Base-by-base conservation (phyloP, 2,888 invertebrate genomes). In the Apamea anceps region DNA sequence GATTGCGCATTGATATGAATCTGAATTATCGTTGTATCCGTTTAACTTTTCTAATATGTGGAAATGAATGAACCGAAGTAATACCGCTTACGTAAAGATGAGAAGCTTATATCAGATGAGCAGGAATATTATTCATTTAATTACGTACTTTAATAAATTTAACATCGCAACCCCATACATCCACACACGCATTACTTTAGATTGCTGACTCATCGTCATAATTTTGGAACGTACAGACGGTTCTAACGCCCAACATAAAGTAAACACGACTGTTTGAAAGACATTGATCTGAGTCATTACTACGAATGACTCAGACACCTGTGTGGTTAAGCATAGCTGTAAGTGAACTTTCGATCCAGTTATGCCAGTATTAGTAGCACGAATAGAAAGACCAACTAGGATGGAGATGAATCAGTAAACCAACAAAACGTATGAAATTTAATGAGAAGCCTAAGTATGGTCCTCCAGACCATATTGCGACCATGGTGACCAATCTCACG, bases 161-260 rank as follows among this genome's bases (percentile, higher is more conserved):
- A 62, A 80, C 82, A 80, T 85, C 66, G 72, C 82, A 79, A 82
- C 89, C 89, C 85, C 87, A 80, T 87, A 84, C 67, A 77, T 85
- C 79, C 66, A 77, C 85, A 81, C 77, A 76, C 75, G 81, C 85
- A 85, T 87, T 82, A 85, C 85, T 80, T 81, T 76, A 87, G 67
- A 79, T 81, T 87, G 87, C 89, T 76, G 89, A 88, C 60, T 89
- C 87, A 88, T 63, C 80, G 5, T 81, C 85, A 87, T 88, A 88
- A 85, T 89, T 87, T 80, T 79, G 67, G n/a, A 67, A 68, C 62
- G 87, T 25, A 88, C 79, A 42, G 87, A 32, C 60, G 25, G 0
- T n/a, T 42, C 75, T 10, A 18, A 48, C 10, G 0, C 0, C 37
- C 7, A 83, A 82, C 65, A 21, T 57, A 13, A 18, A 57, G 4